phyloP scores from a whole-genome alignment of 2,888 invertebrate genomes.

The Alviniconcha strummeri region DNA sequence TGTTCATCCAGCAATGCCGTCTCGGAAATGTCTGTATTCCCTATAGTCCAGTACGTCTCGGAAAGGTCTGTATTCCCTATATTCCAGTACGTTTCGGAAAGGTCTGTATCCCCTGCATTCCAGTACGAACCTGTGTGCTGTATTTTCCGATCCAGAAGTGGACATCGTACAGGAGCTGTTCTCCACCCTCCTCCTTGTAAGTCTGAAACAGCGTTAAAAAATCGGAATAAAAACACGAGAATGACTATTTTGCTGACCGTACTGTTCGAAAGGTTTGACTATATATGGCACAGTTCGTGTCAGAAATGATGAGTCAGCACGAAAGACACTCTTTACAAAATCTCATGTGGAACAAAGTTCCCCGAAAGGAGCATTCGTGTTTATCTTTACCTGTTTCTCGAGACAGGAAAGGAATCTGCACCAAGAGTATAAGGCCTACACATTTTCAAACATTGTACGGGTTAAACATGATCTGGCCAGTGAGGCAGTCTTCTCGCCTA shows the following conservation, averaged over 20 bases:
- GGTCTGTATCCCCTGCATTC: too few species aligned
- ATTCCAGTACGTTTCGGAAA: too few species aligned
- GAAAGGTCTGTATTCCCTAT: too few species aligned
- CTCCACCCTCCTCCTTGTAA: slow-evolving; percentile 60
- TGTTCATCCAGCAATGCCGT: too few species aligned
- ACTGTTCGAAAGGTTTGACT: neutral
- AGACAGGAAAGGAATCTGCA: neutral
- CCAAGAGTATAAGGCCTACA: neutral
- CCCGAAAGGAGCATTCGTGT: neutral
- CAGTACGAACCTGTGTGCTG: slow-evolving; percentile 68
- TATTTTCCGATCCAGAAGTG: slow-evolving; percentile 74
- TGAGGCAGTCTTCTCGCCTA: too few species aligned
- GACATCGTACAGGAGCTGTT: slow-evolving; percentile 67
- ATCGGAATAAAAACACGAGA: neutral
- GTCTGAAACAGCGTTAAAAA: slow-evolving; percentile 55
- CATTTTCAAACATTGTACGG: neutral
- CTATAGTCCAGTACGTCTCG: too few species aligned
- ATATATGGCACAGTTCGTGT: neutral
- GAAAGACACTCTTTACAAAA: too few species aligned
- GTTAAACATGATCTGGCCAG: neutral
- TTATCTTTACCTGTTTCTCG: neutral
- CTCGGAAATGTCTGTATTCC: too few species aligned
- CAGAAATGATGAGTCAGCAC: too few species aligned
- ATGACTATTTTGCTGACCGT: neutral
- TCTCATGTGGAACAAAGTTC: neutral